phyloP scores from a whole-genome alignment of 2,113 vertebrate species.

The Uropsilus gracilis region DNA sequence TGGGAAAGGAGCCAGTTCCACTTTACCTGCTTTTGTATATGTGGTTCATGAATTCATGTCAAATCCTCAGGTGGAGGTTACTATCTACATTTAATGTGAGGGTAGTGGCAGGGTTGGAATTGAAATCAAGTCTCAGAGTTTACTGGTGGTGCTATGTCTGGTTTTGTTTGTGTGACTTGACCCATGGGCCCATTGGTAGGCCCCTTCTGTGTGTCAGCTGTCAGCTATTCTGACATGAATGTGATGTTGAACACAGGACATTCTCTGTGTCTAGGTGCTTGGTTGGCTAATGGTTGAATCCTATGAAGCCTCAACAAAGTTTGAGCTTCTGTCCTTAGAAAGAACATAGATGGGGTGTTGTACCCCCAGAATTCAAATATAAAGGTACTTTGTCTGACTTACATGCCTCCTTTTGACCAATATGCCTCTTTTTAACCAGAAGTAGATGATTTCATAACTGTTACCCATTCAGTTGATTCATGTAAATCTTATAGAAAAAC shows the following conservation, averaged over 20 bases:
- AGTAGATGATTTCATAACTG: background rate
- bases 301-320: too few species aligned
- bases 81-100: background rate
- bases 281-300: background rate
- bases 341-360: background rate
- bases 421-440: too few species aligned
- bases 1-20: background rate
- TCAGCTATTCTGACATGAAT: background rate
- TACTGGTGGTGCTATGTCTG: background rate
- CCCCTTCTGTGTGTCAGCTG: background rate
- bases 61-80: background rate
- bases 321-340: background rate
- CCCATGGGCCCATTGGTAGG: background rate
- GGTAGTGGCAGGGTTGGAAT: background rate
- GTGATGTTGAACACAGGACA: background rate
- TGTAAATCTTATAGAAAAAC: background rate
- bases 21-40: background rate
- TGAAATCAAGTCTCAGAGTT: background rate
- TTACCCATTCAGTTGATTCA: background rate
- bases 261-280: background rate
- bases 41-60: background rate
- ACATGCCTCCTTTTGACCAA: background rate
- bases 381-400: background rate
- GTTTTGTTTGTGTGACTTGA: fast-evolving
- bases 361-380: background rate